Conservation (phyloP, 2,113 vertebrate species). For the Dolichotis patagonum region DNA sequence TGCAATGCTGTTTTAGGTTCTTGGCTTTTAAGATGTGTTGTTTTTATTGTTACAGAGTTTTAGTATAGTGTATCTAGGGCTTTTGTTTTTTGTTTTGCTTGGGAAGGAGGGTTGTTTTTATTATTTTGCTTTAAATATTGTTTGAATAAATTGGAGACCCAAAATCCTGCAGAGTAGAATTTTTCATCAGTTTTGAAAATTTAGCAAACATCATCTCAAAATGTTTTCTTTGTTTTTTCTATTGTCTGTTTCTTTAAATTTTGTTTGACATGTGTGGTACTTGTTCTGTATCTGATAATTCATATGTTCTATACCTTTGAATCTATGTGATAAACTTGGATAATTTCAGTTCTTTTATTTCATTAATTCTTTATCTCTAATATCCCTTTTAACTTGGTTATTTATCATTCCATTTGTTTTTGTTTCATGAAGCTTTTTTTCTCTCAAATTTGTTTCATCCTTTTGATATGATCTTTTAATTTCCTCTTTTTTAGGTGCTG, state of each 20-base stretch:
- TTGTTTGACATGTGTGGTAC: not conserved
- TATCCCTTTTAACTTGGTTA: constrained; percentile 5
- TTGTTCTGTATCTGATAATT: not conserved
- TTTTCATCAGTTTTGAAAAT: constrained; percentile 25
- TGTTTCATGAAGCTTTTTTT: constrained; percentile 13
- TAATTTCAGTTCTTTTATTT: constrained; percentile 56
- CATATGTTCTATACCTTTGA: constrained; percentile 45
- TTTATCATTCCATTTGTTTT: constrained; percentile 35
- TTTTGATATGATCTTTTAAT: constrained; percentile 42
- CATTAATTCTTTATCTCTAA: constrained; percentile 28
- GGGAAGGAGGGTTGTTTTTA: not conserved
- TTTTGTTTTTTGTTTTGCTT: not conserved
- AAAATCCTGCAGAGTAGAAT: not conserved
- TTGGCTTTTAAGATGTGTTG: constrained; percentile 14
- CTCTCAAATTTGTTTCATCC: not conserved
- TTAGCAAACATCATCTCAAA: constrained; percentile 1
- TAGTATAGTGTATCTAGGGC: not conserved
- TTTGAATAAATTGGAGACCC: constrained; percentile 14
- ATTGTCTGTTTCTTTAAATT: constrained; percentile 14
- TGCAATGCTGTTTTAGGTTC: not conserved
- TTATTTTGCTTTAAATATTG: constrained; percentile 45
- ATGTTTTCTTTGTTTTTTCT: not conserved
- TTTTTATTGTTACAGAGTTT: not conserved
- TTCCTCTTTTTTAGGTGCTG: constrained; percentile 44
- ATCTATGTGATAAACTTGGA: not conserved